Conservation (phyloP, 1,140 invertebrate genomes). For the Anadara kagoshimensis region DNA sequence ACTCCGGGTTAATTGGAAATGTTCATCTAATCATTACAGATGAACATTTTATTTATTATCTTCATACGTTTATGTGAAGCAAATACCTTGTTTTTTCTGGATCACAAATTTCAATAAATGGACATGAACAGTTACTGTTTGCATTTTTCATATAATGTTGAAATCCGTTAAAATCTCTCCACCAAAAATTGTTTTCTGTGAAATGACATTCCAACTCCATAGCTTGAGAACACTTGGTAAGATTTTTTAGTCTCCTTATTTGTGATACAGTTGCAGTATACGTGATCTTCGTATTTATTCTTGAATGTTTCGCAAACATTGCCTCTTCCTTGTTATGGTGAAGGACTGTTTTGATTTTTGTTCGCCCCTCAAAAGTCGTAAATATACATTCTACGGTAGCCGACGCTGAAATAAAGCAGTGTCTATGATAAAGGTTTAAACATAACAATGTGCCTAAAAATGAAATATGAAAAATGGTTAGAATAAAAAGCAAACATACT, state of each 20-base stretch:
- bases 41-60: too few species aligned
- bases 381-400: constrained; percentile 18
- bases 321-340: constrained; percentile 26
- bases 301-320: background rate
- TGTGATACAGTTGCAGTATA: constrained; percentile 7
- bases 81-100: background rate
- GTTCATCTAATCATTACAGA: too few species aligned
- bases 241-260: constrained; percentile 9
- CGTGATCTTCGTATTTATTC: background rate
- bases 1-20: too few species aligned
- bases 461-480: background rate
- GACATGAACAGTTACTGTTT: constrained; percentile 11
- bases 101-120: constrained; percentile 21
- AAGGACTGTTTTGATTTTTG: constrained; percentile 14
- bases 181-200: background rate
- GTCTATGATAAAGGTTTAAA: background rate
- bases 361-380: background rate
- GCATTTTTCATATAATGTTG: background rate
- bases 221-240: constrained; percentile 7
- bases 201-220: constrained; percentile 14
- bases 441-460: background rate
- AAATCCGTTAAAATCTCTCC: background rate
- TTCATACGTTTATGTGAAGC: too few species aligned
- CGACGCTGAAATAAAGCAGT: background rate
- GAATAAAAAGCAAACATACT: too few species aligned